Conservation (phyloP, 2,888 invertebrate species). For the Cheilosia impressa region DNA sequence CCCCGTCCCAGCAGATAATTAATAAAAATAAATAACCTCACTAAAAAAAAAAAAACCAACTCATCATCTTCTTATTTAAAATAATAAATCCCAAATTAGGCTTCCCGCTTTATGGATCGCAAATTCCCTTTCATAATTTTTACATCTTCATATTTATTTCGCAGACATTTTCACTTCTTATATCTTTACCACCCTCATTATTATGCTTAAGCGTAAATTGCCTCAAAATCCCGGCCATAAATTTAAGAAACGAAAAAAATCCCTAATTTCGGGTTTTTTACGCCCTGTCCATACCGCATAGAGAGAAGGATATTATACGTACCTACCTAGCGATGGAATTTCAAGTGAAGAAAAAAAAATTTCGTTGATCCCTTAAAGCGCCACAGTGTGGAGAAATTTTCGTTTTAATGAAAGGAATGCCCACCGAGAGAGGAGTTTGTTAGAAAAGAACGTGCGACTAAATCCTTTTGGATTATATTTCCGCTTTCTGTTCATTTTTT, state of each 20-base stretch:
- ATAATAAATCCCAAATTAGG: constrained; percentile 67
- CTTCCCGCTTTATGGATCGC: constrained; percentile 21
- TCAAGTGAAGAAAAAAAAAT: constrained; percentile 49
- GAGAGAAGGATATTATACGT: constrained; percentile 14
- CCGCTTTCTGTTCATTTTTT: constrained; percentile 5
- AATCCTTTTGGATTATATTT: constrained; percentile 73
- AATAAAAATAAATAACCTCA: constrained; percentile 64
- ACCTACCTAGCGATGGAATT: constrained; percentile 25
- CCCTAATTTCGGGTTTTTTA: constrained; percentile 61
- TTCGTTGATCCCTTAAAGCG: constrained; percentile 67
- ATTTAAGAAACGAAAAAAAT: constrained; percentile 55
- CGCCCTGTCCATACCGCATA: constrained; percentile 55
- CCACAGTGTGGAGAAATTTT: constrained; percentile 57
- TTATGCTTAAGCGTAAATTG: constrained; percentile 70
- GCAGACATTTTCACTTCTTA: constrained; percentile 64
- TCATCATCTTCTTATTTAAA: constrained; percentile 49
- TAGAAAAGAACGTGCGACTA: constrained; percentile 66
- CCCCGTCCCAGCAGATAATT: constrained; percentile 49
- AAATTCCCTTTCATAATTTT: constrained; percentile 55
- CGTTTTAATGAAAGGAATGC: constrained; percentile 67
- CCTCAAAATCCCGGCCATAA: constrained; percentile 71
- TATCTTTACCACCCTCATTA: constrained; percentile 37
- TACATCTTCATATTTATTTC: constrained; percentile 53
- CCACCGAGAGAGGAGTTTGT: constrained; percentile 55
- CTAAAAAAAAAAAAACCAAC: constrained; percentile 17